phyloP scores from a whole-genome alignment of 2,113 vertebrate species.

The Chunga burmeisteri region DNA sequence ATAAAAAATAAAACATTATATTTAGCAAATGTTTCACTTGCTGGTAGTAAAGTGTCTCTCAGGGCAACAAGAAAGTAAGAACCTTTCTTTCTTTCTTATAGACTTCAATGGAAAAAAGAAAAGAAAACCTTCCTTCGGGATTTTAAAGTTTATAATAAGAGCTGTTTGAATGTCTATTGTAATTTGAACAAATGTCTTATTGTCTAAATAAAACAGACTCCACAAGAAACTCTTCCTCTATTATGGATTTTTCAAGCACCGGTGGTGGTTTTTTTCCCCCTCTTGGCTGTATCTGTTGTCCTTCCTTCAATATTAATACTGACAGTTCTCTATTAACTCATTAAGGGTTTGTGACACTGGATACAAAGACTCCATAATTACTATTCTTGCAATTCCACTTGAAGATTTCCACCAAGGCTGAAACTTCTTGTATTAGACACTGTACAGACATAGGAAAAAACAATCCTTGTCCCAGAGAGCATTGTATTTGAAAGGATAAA shows the following conservation, averaged over 20 bases:
- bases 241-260: conserved; percentile 28
- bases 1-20: neutral
- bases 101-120: neutral
- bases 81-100: neutral
- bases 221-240: conserved; percentile 35
- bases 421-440: neutral
- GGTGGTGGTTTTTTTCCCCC: neutral
- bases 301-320: conserved; percentile 43
- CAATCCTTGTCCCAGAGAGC: neutral
- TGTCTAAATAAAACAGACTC: conserved; percentile 58
- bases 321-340: conserved; percentile 56
- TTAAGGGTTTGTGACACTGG: conserved; percentile 31
- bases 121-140: neutral
- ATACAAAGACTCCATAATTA: conserved; percentile 64
- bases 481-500: neutral
- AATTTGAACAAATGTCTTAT: conserved; percentile 61
- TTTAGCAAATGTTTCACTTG: neutral
- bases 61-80: neutral
- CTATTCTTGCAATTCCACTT: conserved; percentile 29
- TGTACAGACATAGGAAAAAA: neutral
- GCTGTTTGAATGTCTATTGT: conserved; percentile 50
- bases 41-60: neutral
- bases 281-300: conserved; percentile 13
- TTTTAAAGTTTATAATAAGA: conserved; percentile 53
- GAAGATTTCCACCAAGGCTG: conserved; percentile 26